These are phyloP conservation scores for Lacerta agilis DNA, from an alignment of 2,797 vertebrate genomes.

Conservation along the genomic window DNA sequence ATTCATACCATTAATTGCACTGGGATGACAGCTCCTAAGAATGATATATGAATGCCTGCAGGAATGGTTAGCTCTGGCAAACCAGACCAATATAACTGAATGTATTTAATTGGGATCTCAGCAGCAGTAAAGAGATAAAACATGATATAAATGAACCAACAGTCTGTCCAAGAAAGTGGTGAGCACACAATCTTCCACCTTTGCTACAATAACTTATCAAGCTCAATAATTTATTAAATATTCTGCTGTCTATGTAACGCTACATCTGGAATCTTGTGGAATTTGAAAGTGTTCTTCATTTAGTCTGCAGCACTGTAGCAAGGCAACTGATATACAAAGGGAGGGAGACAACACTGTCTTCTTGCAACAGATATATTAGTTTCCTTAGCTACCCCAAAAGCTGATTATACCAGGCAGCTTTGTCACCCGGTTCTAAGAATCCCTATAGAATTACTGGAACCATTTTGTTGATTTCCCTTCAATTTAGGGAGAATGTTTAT, in stretches of 20 bases:
- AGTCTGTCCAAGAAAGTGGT: neutral
- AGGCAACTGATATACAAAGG: neutral
- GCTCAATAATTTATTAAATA: slow-evolving; percentile 25
- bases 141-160: slow-evolving; percentile 3
- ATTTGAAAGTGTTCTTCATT: slow-evolving; percentile 11
- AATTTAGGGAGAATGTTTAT: neutral
- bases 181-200: neutral
- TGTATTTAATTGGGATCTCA: neutral
- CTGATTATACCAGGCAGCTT: neutral
- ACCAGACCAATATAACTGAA: neutral
- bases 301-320: neutral
- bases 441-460: neutral
- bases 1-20: slow-evolving; percentile 5
- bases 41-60: slow-evolving; percentile 26
- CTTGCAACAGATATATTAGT: neutral
- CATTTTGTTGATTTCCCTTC: neutral
- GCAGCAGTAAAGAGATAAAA: neutral
- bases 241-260: neutral
- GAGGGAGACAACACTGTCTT: neutral
- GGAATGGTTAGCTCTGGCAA: neutral
- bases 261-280: neutral
- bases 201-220: slow-evolving; percentile 27
- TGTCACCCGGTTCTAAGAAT: neutral
- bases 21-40: slow-evolving; percentile 7
- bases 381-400: neutral